These are phyloP conservation scores for Pectinophora gossypiella DNA, from an alignment of 1,140 invertebrate species.

Conservation along the genomic window DNA sequence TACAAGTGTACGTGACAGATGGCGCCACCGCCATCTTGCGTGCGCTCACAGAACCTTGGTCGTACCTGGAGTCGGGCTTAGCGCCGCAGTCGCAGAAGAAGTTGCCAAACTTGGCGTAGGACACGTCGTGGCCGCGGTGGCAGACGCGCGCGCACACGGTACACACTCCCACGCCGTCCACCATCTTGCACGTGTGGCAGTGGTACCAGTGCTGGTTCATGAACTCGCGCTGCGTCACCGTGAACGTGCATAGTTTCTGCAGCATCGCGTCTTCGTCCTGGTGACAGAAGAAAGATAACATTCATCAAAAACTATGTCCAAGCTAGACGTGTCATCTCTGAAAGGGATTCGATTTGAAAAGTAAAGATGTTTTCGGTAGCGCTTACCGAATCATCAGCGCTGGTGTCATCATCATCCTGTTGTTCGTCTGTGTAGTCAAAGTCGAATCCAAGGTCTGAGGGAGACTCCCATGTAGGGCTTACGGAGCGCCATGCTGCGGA, in stretches of 20 bases:
- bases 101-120: slow-evolving; percentile 98
- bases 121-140: slow-evolving; percentile 96
- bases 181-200: slow-evolving; percentile 98
- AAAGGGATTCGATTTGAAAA: not conserved
- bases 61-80: slow-evolving; percentile 85
- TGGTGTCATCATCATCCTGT: slow-evolving; percentile 93
- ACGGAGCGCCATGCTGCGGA: slow-evolving; percentile 78
- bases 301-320: not conserved
- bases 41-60: too few relatives aligned
- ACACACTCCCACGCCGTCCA: slow-evolving; percentile 98
- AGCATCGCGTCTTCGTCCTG: slow-evolving; percentile 94
- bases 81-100: slow-evolving; percentile 99
- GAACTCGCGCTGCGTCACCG: slow-evolving; percentile 97
- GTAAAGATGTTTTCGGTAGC: too few relatives aligned
- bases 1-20: too few relatives aligned
- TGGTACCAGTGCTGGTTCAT: slow-evolving; percentile 99
- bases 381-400: slow-evolving; percentile 91
- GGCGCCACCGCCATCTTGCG: too few relatives aligned
- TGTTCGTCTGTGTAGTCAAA: slow-evolving; percentile 90
- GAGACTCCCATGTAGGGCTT: slow-evolving; percentile 86
- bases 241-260: slow-evolving; percentile 97
- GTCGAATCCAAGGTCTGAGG: slow-evolving; percentile 83
- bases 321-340: not conserved
- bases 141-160: slow-evolving; percentile 98
- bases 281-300: not conserved